Base-by-base conservation (phyloP, 2,113 vertebrate species). In the Urocynchramus pylzowi region DNA sequence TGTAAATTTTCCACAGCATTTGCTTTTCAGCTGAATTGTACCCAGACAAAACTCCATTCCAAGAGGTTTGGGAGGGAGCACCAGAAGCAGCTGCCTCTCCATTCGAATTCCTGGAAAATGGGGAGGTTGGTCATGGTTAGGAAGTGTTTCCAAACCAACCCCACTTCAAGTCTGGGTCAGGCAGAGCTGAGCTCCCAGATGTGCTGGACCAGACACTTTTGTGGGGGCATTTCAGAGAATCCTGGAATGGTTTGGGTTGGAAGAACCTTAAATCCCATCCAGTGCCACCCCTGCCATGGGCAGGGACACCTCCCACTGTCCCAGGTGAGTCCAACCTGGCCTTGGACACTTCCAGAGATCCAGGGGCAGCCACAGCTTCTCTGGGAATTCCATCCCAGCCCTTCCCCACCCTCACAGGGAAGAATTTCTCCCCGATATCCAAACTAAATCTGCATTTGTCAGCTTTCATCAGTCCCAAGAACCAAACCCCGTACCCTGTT, bases 1-100 rank as follows among this genome's bases (percentile, higher is more conserved):
- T 82, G 75, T 65, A 54, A 60, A 89, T 94, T 78, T 87, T 87
- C 70, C 78, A 63, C 74, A 61, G 91, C 61, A 16, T 85, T 94
- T 82, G 53, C 41, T 78, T 84, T 73, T 41, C 69, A n/a, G 53
- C 78, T 79, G n/a, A 87, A 63, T 90, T 50, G 37, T 49, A 30
- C 53, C 53, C 52, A 49, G 69, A 68, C 53, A 39, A 50, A 93
- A 54, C 4, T 39, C 45, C 33, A 2, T 16, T 50, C 42, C 10
- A 4, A 52, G 60, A 4, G 53, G 12, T 5, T 44, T 39, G 53
- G 50, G 87, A 94, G 64, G 39, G 44, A 89, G 84, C 28, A 16
- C 5, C 54, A 19, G 13, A 1, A 70, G 69, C 1, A 35, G 52
- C 19, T 47, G 45, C 13, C 39, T 60, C 44, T 47, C 30, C 6